Evolutionary conservation across 2,113 vertebrate species (phyloP).

Genomic region (Grus americana): DNA sequence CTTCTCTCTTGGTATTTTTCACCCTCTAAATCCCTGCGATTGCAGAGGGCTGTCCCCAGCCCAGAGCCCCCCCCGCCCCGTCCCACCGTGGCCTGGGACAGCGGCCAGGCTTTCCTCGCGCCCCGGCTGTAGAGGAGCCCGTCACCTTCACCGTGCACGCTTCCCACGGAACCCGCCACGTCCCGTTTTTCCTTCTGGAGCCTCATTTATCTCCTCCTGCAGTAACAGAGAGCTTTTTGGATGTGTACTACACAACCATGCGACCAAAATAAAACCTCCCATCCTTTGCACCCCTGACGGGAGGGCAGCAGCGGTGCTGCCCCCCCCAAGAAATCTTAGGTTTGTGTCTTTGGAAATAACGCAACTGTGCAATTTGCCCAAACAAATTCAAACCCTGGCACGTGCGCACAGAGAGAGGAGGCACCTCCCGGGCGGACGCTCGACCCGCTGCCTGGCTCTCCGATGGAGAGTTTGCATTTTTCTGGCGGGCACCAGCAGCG

Average conservation of each 20-base stretch:
- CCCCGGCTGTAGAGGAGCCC: background rate
- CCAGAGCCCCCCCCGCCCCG: fast-evolving
- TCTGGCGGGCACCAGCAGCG: background rate
- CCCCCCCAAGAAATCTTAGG: background rate
- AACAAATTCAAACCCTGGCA: no score
- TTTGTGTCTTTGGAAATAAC: background rate
- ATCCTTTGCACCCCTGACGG: fast-evolving
- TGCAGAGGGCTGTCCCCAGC: background rate
- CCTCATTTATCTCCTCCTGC: background rate
- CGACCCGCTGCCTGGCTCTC: background rate
- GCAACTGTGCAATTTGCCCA: background rate
- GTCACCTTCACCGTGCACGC: fast-evolving
- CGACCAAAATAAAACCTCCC: background rate
- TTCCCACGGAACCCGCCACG: fast-evolving
- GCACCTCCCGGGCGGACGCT: background rate
- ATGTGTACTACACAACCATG: fast-evolving
- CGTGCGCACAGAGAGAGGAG: no score
- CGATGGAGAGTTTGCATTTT: no score
- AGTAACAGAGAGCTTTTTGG: background rate
- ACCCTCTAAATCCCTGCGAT: background rate
- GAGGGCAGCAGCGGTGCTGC: fast-evolving
- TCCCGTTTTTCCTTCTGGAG: background rate
- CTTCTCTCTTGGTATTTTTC: background rate
- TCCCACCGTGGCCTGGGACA: background rate
- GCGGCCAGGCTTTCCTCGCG: fast-evolving